Conservation (phyloP, 2,797 vertebrate species). For the Halcyon smyrnensis region DNA sequence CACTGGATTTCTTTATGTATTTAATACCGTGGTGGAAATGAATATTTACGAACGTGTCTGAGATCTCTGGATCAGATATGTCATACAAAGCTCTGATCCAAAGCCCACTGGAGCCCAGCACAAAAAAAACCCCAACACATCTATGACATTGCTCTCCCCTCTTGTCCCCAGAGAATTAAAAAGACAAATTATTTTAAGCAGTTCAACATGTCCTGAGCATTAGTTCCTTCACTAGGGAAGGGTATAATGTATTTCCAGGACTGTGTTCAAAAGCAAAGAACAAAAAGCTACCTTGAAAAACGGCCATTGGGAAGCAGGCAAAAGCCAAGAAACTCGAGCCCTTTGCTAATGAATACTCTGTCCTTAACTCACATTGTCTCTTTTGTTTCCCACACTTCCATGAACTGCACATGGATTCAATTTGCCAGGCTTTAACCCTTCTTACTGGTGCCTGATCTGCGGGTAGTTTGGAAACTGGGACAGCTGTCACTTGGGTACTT, state of each 20-base stretch:
- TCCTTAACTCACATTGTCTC: conserved; percentile 63
- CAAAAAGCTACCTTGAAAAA: conserved; percentile 70
- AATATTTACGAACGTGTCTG: neutral
- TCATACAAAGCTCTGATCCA: neutral
- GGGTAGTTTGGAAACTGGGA: neutral
- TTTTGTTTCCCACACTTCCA: conserved; percentile 58
- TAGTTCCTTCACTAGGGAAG: neutral
- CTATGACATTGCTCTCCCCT: neutral
- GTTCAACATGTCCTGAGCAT: neutral
- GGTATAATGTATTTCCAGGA: conserved; percentile 19
- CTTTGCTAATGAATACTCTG: conserved; percentile 56
- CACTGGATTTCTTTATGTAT: neutral
- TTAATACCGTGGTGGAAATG: neutral
- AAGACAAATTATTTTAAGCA: conserved; percentile 15
- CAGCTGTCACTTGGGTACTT: neutral
- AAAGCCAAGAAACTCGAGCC: conserved; percentile 68
- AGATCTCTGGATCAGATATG: neutral
- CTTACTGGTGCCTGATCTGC: neutral
- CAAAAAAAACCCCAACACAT: neutral
- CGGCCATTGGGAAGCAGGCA: conserved; percentile 45
- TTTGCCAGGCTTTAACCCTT: conserved; percentile 48
- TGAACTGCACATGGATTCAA: conserved; percentile 35
- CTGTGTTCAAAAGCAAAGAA: conserved; percentile 29
- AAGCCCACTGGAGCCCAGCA: neutral
- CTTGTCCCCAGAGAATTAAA: neutral